Conservation (phyloP, 2,113 vertebrate species). For the Gambusia affinis region DNA sequence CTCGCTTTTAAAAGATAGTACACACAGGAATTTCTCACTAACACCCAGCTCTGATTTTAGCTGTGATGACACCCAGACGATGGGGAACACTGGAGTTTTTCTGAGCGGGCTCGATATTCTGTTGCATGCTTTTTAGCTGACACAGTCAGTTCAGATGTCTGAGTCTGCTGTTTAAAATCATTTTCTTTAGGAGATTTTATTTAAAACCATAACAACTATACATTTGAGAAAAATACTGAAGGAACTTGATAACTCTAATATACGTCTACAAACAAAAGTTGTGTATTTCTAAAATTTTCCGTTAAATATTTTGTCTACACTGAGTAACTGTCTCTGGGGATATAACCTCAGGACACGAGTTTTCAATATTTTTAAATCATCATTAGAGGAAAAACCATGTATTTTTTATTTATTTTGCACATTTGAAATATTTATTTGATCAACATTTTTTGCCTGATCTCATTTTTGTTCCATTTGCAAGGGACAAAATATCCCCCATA, state of each 20-base stretch:
- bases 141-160: neutral
- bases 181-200: neutral
- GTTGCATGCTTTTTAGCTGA: constrained; percentile 20
- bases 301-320: neutral
- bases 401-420: neutral
- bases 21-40: constrained; percentile 48
- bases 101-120: constrained; percentile 2
- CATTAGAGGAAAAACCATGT: neutral
- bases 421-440: neutral
- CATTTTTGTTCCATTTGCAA: neutral
- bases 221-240: neutral
- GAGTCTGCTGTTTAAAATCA: constrained; percentile 9
- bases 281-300: neutral
- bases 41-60: constrained; percentile 50
- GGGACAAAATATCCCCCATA: neutral
- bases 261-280: neutral
- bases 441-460: neutral
- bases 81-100: constrained; percentile 32
- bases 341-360: neutral
- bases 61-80: constrained; percentile 35
- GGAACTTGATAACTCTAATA: neutral
- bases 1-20: constrained; percentile 62
- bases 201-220: constrained; percentile 1
- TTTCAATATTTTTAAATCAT: neutral
- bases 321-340: neutral